Base-by-base conservation (phyloP, 1,140 invertebrate genomes). In the Chironomus tepperi region DNA sequence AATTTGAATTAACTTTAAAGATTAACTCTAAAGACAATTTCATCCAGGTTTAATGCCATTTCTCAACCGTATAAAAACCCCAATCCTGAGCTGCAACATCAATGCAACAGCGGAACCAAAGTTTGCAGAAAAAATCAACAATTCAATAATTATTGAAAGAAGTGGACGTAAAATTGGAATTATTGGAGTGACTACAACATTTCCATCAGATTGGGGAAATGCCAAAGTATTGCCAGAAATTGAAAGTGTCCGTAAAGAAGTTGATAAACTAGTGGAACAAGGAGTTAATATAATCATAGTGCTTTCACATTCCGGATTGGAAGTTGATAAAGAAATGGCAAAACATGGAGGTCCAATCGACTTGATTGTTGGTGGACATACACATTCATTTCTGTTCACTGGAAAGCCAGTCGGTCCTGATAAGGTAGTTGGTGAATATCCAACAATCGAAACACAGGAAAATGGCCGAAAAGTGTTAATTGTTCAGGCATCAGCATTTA, bases 221-320 rank as follows among this genome's bases (percentile, higher is more conserved):
- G 76, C 91, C 3, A 85, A 80, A 75, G 91, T 93, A 75, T 83
- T 85, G 1, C 87, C 92, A 79, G 91, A 92, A 81, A 85, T 90
- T 19, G 83, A 86, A 75, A 81, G 87, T 12, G 87, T 94, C 0
- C 86, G 85, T 74, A 80, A 92, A 76, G 91, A 94, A 82, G 89
- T 88, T 1, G 80, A 85, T 19, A 83, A 78, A n/a, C 82, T 95
- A 1, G 86, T 87, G 77, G 78, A 79, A 0, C 67, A 86, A 70
- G 90, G 89, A n/a, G 83, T 94, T 0, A 87, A 91, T 43, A 93
- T 94, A 74, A 87, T 96, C 9, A 93, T 96, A n/a, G 93, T 90
- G 9, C 79, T 96, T 1, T 93, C 93, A 0, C 94, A 97, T 84
- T 92, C 93, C 0, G 94, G 94, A 1, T 92, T 84, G 77, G 81